phyloP scores from a whole-genome alignment of 1,140 invertebrate species.

The Listronotus bonariensis region DNA sequence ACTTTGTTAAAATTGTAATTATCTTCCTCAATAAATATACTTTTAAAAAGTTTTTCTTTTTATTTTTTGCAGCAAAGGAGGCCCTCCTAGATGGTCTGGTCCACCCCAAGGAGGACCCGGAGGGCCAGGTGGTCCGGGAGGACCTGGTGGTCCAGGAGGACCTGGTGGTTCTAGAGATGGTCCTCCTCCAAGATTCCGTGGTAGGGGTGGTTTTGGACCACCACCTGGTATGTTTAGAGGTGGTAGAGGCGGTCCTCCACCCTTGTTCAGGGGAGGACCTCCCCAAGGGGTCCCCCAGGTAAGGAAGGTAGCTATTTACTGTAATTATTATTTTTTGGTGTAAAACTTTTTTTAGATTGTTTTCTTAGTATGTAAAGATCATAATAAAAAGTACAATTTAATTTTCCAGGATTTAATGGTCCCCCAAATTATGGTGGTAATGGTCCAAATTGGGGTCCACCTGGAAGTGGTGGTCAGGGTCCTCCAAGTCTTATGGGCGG shows the following conservation, averaged over 20 bases:
- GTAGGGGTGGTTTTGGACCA: slow-evolving; percentile 71
- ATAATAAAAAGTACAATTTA: slow-evolving; percentile 48
- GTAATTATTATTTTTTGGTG: no score
- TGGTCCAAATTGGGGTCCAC: slow-evolving; percentile 66
- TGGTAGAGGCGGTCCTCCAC: slow-evolving; percentile 62
- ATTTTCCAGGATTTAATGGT: slow-evolving; percentile 58
- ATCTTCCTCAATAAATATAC: slow-evolving; percentile 2
- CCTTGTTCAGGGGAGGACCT: slow-evolving; percentile 59
- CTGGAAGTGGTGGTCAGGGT: slow-evolving; percentile 60
- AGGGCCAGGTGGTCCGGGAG: slow-evolving; percentile 3
- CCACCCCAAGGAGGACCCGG: neutral
- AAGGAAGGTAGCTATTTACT: neutral
- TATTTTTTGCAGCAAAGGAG: slow-evolving; percentile 37
- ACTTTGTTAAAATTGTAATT: no score
- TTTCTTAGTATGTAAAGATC: neutral
- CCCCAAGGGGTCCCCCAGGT: slow-evolving; percentile 59
- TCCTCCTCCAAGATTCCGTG: slow-evolving; percentile 64
- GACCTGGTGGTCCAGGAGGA: slow-evolving; percentile 40
- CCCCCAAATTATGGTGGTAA: slow-evolving; percentile 59
- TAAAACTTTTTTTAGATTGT: neutral
- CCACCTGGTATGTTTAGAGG: slow-evolving; percentile 63
- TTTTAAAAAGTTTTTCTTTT: slow-evolving; percentile 1
- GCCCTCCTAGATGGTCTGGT: slow-evolving; percentile 12
- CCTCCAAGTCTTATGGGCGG: slow-evolving; percentile 54
- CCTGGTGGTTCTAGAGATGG: slow-evolving; percentile 43